A percentile compares a stretch with the other conserved stretches of the same genome.
These are phyloP conservation scores for Hyaena hyaena DNA, from an alignment of 2,113 vertebrate species.

Conservation along the genomic window DNA sequence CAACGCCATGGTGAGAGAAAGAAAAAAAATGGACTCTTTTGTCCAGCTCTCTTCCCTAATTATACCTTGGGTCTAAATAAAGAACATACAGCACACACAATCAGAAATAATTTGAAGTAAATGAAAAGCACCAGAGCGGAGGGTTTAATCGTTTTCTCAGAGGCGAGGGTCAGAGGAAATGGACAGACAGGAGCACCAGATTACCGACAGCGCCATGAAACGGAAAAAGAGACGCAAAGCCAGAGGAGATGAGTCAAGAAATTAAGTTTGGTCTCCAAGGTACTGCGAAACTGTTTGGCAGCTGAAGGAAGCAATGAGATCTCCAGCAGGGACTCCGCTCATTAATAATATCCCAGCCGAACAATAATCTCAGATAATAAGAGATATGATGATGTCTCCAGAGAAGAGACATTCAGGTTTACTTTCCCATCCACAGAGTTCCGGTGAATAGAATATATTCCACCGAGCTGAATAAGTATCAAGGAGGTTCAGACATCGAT, in stretches of 20 bases:
- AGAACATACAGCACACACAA: background rate
- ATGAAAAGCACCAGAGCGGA: slow-evolving; percentile 42
- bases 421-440: slow-evolving; percentile 63
- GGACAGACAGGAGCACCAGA: slow-evolving; percentile 41
- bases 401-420: slow-evolving; percentile 72
- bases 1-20: slow-evolving; percentile 24
- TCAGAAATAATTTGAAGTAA: slow-evolving; percentile 64
- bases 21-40: background rate
- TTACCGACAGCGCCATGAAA: background rate
- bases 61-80: slow-evolving; percentile 46
- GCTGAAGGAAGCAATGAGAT: slow-evolving; percentile 46
- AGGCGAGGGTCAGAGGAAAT: slow-evolving; percentile 56
- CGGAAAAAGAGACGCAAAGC: background rate
- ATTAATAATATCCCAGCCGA: slow-evolving; percentile 74
- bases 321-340: slow-evolving; percentile 66
- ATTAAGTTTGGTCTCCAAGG: slow-evolving; percentile 63
- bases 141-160: slow-evolving; percentile 32
- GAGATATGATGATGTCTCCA: slow-evolving; percentile 75
- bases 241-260: slow-evolving; percentile 52
- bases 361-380: slow-evolving; percentile 74
- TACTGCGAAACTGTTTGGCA: slow-evolving; percentile 67
- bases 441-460: slow-evolving; percentile 67
- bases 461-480: slow-evolving; percentile 77
- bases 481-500: slow-evolving; percentile 82
- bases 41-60: slow-evolving; percentile 53